Conservation (phyloP, 2,888 invertebrate species). For the Branchipolynoe longqiensis region DNA sequence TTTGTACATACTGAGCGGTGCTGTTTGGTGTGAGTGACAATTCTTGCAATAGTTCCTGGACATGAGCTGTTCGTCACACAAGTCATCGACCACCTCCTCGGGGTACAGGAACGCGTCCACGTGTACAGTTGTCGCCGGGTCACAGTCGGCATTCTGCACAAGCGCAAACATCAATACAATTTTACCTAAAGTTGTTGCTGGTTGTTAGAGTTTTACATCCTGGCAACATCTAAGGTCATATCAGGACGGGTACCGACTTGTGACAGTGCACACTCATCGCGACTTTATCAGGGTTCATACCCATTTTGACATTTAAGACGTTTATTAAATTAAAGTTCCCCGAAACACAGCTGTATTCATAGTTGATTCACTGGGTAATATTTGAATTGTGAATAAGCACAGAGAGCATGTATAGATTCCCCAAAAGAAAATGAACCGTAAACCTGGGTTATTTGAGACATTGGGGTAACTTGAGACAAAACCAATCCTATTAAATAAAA, state of each 20-base stretch:
- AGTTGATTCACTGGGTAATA: too few species aligned
- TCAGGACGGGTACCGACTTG: not conserved
- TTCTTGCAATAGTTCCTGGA: slow-evolving; percentile 83
- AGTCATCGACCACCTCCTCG: slow-evolving; percentile 85
- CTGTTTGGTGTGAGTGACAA: slow-evolving; percentile 84
- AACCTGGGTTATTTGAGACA: too few species aligned
- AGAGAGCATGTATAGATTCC: too few species aligned
- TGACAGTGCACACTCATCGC: too few species aligned
- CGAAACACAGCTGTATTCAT: too few species aligned
- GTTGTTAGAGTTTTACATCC: not conserved
- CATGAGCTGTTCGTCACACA: slow-evolving; percentile 83
- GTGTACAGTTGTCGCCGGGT: slow-evolving; percentile 84
- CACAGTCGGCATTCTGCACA: slow-evolving; percentile 83
- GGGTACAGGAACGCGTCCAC: slow-evolving; percentile 88
- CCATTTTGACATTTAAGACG: too few species aligned
- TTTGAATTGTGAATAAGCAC: too few species aligned
- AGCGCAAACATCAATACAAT: not conserved
- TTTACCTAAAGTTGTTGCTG: not conserved
- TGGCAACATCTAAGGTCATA: not conserved
- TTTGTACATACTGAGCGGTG: slow-evolving; percentile 82
- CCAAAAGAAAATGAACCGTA: too few species aligned
- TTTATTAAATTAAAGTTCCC: too few species aligned
- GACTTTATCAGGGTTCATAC: too few species aligned
- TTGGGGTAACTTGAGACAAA: too few species aligned
- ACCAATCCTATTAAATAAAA: too few species aligned